A percentile compares a stretch with the other conserved stretches of the same genome.
These are phyloP conservation scores for Ephydatia muelleri DNA, from an alignment of 37 sponge, comb jelly and placozoan genomes.

Conservation along the genomic window DNA sequence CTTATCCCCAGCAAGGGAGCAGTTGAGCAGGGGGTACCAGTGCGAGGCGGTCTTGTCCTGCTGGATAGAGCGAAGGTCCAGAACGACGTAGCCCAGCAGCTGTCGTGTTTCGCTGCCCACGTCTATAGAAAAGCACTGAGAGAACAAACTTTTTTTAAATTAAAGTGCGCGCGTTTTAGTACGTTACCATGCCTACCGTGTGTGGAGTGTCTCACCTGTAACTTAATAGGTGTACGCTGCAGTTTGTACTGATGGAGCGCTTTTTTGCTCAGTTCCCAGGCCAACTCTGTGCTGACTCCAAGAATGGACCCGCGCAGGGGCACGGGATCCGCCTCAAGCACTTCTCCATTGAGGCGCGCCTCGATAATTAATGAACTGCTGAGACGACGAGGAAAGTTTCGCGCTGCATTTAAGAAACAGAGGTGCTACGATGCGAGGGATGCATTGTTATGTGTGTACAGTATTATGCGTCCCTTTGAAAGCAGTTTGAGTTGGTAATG, in stretches of 20 bases:
- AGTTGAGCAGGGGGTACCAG: constrained; percentile 73
- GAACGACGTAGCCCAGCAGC: constrained; percentile 82
- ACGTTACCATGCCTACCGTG: neutral
- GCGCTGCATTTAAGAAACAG: constrained; percentile 35
- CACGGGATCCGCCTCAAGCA: constrained; percentile 72
- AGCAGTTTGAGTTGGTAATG: no score
- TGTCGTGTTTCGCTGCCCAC: constrained; percentile 36
- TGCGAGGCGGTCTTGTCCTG: neutral
- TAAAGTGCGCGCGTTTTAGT: no score
- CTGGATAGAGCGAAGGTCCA: constrained; percentile 79
- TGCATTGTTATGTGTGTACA: no score
- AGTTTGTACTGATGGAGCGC: constrained; percentile 87
- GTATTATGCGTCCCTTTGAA: no score
- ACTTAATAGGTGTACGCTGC: constrained; percentile 91
- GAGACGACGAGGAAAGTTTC: constrained; percentile 71
- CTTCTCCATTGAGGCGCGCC: constrained; percentile 71
- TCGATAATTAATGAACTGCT: constrained; percentile 70
- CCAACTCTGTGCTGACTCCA: constrained; percentile 80
- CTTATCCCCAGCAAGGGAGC: constrained; percentile 46
- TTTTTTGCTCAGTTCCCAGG: constrained; percentile 86
- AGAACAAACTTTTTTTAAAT: neutral
- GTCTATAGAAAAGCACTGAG: constrained; percentile 64
- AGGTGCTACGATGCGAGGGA: no score
- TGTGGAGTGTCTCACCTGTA: constrained; percentile 83
- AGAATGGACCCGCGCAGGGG: constrained; percentile 26